Evolutionary conservation across 2,113 vertebrate genomes (phyloP).

Genomic region (Pan paniscus): DNA sequence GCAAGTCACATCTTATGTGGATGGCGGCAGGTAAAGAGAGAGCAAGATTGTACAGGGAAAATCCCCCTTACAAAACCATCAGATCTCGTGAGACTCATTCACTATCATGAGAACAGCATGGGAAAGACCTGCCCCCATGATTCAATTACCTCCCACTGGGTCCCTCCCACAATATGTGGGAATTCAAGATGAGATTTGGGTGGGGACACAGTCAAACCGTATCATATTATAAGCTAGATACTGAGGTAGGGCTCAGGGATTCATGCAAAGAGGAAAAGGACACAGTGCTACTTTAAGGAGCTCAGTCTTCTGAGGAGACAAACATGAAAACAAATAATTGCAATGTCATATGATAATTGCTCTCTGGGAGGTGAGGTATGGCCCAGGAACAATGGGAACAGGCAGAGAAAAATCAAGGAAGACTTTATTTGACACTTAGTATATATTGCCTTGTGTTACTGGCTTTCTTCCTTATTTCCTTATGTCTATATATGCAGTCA

Average conservation of each 20-base stretch:
- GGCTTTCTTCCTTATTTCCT: neutral
- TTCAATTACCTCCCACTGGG: too few species aligned
- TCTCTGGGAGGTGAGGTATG: neutral
- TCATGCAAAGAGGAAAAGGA: neutral
- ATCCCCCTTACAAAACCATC: too few species aligned
- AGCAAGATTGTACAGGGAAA: too few species aligned
- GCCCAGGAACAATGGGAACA: neutral
- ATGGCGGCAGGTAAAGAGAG: too few species aligned
- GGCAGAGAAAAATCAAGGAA: neutral
- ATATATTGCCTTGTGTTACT: neutral
- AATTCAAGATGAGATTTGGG: too few species aligned
- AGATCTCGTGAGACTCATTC: too few species aligned
- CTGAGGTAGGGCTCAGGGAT: neutral
- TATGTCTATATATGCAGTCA: neutral
- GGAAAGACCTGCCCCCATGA: too few species aligned
- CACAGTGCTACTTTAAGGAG: neutral
- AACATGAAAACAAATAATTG: neutral
- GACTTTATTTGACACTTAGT: neutral
- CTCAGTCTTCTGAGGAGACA: neutral
- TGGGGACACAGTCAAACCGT: too few species aligned
- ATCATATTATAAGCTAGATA: neutral
- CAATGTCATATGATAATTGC: too few species aligned
- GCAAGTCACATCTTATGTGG: too few species aligned
- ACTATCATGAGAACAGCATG: too few species aligned
- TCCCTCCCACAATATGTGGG: too few species aligned